phyloP scores from a whole-genome alignment of 2,797 vertebrate species.

The Emydoidea blandingii region DNA sequence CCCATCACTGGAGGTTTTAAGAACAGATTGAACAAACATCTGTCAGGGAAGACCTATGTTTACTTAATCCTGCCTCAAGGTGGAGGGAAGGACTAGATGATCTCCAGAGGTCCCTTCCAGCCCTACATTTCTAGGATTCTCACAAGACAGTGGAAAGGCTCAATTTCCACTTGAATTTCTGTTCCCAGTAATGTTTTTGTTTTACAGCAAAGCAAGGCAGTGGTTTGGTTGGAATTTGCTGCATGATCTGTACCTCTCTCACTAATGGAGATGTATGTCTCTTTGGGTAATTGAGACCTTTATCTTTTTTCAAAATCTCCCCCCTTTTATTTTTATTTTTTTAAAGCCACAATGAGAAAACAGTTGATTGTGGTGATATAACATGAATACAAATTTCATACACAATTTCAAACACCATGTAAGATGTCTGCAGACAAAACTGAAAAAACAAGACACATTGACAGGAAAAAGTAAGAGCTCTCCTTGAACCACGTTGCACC shows the following conservation, averaged over 20 bases:
- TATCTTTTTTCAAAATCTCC: accelerated
- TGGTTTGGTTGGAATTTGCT: background rate
- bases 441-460: background rate
- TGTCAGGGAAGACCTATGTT: too few relatives aligned
- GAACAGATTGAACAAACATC: too few relatives aligned
- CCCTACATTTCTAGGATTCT: too few relatives aligned
- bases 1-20: too few relatives aligned
- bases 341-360: background rate
- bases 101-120: too few relatives aligned
- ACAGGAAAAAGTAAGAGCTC: background rate
- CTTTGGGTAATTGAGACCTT: background rate
- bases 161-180: background rate
- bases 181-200: background rate
- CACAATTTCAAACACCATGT: background rate
- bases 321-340: too few relatives aligned
- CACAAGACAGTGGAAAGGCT: background rate
- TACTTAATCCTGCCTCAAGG: too few relatives aligned
- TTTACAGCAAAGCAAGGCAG: background rate
- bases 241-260: background rate
- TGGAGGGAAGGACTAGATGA: too few relatives aligned
- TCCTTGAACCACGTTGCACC: accelerated
- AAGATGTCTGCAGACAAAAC: too few relatives aligned
- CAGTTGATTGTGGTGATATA: background rate
- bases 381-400: background rate
- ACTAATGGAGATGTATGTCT: background rate